Percentiles rank a stretch among this genome's conserved stretches.
phyloP scores from a whole-genome alignment of 2,888 invertebrate species.

The Fabriciana adippe region DNA sequence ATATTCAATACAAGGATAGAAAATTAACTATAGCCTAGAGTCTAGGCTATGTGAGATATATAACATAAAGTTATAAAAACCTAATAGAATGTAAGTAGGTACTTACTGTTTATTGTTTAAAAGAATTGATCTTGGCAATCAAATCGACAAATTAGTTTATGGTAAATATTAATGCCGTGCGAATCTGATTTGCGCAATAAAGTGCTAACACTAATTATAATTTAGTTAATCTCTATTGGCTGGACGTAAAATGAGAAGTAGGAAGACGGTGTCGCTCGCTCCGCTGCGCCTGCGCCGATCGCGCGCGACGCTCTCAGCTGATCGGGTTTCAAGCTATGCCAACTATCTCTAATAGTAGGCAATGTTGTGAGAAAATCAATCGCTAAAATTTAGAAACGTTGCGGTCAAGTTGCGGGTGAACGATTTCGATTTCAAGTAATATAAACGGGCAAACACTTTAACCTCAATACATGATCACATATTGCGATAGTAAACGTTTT shows the following conservation, averaged over 20 bases:
- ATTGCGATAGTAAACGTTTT: neutral
- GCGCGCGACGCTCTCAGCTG: conserved; percentile 65
- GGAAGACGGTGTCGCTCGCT: conserved; percentile 70
- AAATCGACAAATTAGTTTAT: neutral
- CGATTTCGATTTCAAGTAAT: conserved; percentile 38
- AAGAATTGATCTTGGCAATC: too few species aligned
- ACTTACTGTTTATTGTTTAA: too few species aligned
- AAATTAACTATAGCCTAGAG: too few species aligned
- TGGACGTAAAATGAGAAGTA: conserved; percentile 72
- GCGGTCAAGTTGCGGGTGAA: conserved; percentile 40
- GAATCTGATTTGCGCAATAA: conserved; percentile 47
- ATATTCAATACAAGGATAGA: too few species aligned
- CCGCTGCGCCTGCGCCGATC: conserved; percentile 61
- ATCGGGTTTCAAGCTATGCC: conserved; percentile 63
- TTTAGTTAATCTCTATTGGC: conserved; percentile 66
- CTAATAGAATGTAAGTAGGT: too few species aligned
- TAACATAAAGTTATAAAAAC: too few species aligned
- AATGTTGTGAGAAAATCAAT: conserved; percentile 53
- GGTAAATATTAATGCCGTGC: neutral
- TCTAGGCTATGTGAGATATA: too few species aligned
- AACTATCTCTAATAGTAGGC: conserved; percentile 49
- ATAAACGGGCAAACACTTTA: conserved; percentile 27
- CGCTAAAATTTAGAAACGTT: conserved; percentile 43
- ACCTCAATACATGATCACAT: conserved; percentile 17
- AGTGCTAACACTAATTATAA: conserved; percentile 61